phyloP scores from a whole-genome alignment of 1,140 invertebrate genomes.

The Caenorhabditis tropicalis region DNA sequence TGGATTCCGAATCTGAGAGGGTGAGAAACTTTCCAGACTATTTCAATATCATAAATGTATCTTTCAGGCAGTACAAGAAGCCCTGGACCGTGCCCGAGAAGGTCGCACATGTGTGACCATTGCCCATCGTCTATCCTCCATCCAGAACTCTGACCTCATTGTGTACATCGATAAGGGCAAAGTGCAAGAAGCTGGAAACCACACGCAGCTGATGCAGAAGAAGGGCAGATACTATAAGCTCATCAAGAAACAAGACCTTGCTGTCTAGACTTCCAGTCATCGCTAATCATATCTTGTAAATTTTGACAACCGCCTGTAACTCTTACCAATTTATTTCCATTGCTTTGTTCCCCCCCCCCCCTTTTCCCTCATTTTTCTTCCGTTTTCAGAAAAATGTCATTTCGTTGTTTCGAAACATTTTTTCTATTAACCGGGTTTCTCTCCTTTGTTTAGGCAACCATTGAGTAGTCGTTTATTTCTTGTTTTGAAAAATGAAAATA shows the following conservation, averaged over 20 bases:
- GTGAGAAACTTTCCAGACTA: neutral
- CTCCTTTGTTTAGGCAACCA: too few relatives aligned
- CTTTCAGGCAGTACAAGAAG: constrained; percentile 64
- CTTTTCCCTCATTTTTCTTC: neutral
- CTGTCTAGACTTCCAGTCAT: neutral
- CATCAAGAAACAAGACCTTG: constrained; percentile 55
- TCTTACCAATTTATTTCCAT: neutral
- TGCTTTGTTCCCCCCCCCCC: constrained; percentile 4
- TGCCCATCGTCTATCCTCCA: constrained; percentile 74
- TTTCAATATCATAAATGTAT: neutral
- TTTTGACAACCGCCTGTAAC: neutral
- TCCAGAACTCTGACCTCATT: constrained; percentile 68
- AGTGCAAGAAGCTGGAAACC: constrained; percentile 68
- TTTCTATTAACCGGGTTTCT: neutral
- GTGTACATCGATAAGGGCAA: constrained; percentile 72
- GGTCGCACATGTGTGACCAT: constrained; percentile 74
- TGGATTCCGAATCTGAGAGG: constrained; percentile 54
- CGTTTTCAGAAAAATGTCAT: neutral
- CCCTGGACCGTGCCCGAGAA: constrained; percentile 61
- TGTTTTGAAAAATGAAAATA: too few relatives aligned
- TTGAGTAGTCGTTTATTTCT: too few relatives aligned
- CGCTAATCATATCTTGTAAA: neutral
- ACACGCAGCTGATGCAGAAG: constrained; percentile 53
- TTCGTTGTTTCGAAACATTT: neutral
- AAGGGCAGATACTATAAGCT: constrained; percentile 55